Percentiles rank a stretch among this genome's conserved stretches.
Conservation (phyloP, 1,140 invertebrate genomes). For the Yoshiicerus persimilis region DNA sequence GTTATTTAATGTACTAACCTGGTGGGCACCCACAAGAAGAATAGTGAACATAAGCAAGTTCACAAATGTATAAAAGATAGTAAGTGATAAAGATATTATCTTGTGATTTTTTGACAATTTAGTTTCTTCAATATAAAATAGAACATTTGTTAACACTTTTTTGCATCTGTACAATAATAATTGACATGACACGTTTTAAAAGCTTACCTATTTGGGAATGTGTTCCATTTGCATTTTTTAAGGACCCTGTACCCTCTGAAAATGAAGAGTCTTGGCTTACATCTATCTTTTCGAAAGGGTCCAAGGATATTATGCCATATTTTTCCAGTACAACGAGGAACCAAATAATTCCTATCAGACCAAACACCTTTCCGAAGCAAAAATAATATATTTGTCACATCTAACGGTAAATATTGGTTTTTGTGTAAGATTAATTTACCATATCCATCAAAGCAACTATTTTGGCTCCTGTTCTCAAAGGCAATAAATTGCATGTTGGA, state of each 20-base stretch:
- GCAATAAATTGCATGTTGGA: constrained; percentile 31
- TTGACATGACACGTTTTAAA: not conserved
- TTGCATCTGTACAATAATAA: not conserved
- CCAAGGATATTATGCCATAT: constrained; percentile 15
- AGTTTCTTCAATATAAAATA: not conserved
- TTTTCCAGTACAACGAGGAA: constrained; percentile 24
- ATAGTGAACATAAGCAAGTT: constrained; percentile 21
- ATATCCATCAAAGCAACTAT: constrained; percentile 25
- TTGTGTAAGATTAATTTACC: not conserved
- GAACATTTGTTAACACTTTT: not conserved
- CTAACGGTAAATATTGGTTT: not conserved
- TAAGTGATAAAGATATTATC: constrained; percentile 19
- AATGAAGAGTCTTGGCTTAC: not conserved
- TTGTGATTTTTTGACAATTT: constrained; percentile 30
- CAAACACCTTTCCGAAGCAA: constrained; percentile 6
- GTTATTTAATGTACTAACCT: not conserved
- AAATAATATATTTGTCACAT: not conserved
- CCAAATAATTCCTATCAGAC: constrained; percentile 29
- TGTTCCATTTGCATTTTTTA: not conserved
- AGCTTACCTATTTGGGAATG: not conserved
- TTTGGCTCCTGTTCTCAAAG: not conserved
- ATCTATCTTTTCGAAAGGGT: constrained; percentile 29
- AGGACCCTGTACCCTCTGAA: too few relatives aligned
- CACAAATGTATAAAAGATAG: constrained; percentile 13
- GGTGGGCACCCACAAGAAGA: not conserved